Evolutionary conservation across 2,797 vertebrate genomes (phyloP).

Genomic region (Scarus forsteni): DNA sequence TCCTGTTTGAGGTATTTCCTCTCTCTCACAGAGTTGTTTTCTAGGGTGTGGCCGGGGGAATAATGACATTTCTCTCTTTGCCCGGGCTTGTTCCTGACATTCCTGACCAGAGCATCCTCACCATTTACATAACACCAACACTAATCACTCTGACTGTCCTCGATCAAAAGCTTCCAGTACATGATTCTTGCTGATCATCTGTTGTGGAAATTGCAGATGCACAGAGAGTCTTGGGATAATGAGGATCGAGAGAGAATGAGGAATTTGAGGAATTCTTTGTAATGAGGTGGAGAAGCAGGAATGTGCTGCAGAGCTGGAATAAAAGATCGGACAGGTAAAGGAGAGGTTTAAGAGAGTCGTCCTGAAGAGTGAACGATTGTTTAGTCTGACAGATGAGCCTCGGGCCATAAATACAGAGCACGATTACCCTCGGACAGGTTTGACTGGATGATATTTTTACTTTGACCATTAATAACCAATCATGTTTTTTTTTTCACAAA

Average conservation of each 20-base stretch:
- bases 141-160: slow-evolving; percentile 5
- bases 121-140: slow-evolving; percentile 11
- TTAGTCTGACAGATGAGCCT: slow-evolving; percentile 8
- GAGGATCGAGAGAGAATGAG: not conserved
- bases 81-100: slow-evolving; percentile 79
- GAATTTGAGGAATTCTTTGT: slow-evolving; percentile 72
- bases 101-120: slow-evolving; percentile 47
- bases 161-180: not conserved
- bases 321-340: slow-evolving; percentile 21
- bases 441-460: not conserved
- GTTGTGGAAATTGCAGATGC: not conserved
- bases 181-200: slow-evolving; percentile 8
- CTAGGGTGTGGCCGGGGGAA: slow-evolving; percentile 70
- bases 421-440: not conserved
- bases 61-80: slow-evolving; percentile 69
- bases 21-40: not conserved
- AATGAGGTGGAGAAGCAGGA: slow-evolving; percentile 58
- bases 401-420: not conserved
- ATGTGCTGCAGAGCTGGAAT: slow-evolving; percentile 34
- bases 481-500: not conserved
- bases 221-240: slow-evolving; percentile 12
- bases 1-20: not conserved
- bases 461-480: not conserved
- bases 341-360: not conserved
- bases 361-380: slow-evolving; percentile 6